phyloP scores from a whole-genome alignment of 2,113 vertebrate species.

The Rissa tridactyla region DNA sequence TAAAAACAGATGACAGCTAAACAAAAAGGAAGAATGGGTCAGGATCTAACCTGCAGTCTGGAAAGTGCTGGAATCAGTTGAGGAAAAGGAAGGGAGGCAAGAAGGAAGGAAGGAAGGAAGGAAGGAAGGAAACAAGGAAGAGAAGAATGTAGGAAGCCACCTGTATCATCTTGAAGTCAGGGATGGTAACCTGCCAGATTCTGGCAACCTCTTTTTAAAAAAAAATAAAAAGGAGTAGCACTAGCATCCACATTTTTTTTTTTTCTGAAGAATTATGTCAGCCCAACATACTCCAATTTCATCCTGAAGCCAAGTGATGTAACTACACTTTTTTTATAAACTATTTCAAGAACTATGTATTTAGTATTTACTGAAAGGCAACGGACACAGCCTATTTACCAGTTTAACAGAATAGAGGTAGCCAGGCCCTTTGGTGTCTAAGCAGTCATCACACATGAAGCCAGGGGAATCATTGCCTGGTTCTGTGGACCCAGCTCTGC shows the following conservation, averaged over 20 bases:
- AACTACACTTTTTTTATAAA: background rate
- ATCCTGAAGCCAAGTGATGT: background rate
- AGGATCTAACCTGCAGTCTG: background rate
- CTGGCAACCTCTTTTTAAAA: background rate
- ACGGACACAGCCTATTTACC: background rate
- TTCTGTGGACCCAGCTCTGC: background rate
- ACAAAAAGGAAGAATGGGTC: background rate
- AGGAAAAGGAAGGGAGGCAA: background rate
- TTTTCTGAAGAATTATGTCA: background rate
- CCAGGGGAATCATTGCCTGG: background rate
- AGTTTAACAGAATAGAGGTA: background rate
- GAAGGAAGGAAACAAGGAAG: background rate
- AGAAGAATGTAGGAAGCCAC: background rate
- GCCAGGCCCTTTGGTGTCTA: background rate
- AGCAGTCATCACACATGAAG: background rate
- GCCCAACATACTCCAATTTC: background rate
- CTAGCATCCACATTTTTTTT: background rate
- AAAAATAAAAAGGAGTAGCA: background rate
- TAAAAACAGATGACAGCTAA: background rate
- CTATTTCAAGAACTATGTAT: background rate
- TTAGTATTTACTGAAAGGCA: background rate
- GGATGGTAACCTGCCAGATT: background rate
- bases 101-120: background rate
- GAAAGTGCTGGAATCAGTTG: background rate
- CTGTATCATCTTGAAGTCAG: background rate